Base-by-base conservation (phyloP, 2,888 invertebrate species). In the Pteria penguin region DNA sequence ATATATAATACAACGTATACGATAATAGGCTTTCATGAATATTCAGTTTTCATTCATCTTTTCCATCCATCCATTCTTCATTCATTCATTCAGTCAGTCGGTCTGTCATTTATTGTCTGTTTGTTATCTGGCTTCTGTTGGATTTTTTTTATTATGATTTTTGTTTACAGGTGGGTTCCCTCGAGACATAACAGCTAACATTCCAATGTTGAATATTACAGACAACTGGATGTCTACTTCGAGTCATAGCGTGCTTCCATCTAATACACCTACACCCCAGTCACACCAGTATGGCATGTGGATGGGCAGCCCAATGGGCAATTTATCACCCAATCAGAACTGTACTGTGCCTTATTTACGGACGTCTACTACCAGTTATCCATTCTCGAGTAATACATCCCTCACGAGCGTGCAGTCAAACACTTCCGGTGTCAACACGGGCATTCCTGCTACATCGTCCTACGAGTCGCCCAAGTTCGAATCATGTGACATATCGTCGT, bases 321-420 rank as follows among this genome's bases (percentile, higher is more conserved):
- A 89, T 69, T 81, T 89, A 32, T 83, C 88, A 67, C 83, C 87
- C 69, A 88, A 88, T 82, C 89, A 89, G 80, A 89, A 86, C 82
- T 89, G 88, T 82, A 86, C 88, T 70, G 88, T 89, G 87, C 88
- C 88, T 14, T 87, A 88, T 79, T 85, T 88, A 66, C 85, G 88
- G 11, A 78, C 86, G 36, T 79, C 82, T 33, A 78, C 84, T 62
- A 84, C 86, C 63, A 18, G 45, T 14, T 88, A 89, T 79, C 83
- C 87, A 31, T 82, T 88, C 60, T 84, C 85, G 54, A 78, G 85
- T 63, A 76, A 82, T 57, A 83, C 85, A 36, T 79, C 84, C 33
- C 78, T 68, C 24, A 32, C 66, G 4, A 72, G 76, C 61, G 73
- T 82, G 32, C 45, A 45, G 18, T 70, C 84, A 2, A 81, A 78